Percentiles rank a stretch among this genome's conserved stretches.
Evolutionary conservation across 1,140 invertebrate genomes (phyloP).

Genomic region (Micrasema minimum): DNA sequence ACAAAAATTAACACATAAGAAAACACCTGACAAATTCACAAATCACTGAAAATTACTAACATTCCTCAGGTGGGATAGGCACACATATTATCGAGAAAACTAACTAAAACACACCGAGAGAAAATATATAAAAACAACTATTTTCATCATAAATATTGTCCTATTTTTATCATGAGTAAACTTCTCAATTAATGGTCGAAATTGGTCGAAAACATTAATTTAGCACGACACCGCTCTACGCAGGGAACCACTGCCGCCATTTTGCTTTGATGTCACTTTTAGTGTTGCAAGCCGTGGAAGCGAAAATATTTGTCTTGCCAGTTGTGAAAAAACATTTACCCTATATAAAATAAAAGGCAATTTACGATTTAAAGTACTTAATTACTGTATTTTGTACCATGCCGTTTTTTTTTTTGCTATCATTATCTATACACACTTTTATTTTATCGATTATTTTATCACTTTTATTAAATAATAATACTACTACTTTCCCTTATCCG

Average conservation of each 20-base stretch:
- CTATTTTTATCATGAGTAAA: slow-evolving; percentile 36
- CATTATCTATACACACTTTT: too few relatives aligned
- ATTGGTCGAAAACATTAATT: slow-evolving; percentile 45
- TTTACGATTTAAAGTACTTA: too few relatives aligned
- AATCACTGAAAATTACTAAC: slow-evolving; percentile 67
- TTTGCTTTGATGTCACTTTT: slow-evolving; percentile 50
- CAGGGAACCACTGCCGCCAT: slow-evolving; percentile 46
- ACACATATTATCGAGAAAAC: slow-evolving; percentile 45
- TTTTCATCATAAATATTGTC: slow-evolving; percentile 44
- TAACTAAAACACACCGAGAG: slow-evolving; percentile 41
- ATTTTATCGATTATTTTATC: too few relatives aligned
- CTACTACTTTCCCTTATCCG: too few relatives aligned
- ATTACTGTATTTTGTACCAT: too few relatives aligned
- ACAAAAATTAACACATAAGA: slow-evolving; percentile 64
- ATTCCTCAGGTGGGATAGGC: slow-evolving; percentile 68
- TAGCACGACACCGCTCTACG: slow-evolving; percentile 39
- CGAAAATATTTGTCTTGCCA: slow-evolving; percentile 17
- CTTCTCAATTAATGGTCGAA: slow-evolving; percentile 37
- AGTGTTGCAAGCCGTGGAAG: slow-evolving; percentile 30
- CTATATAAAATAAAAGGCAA: background rate
- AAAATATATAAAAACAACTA: slow-evolving; percentile 30
- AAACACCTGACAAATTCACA: slow-evolving; percentile 69
- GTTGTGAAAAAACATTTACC: slow-evolving; percentile 13
- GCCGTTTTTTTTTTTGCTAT: too few relatives aligned
- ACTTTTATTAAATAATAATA: too few relatives aligned